Conservation (phyloP, 2,888 invertebrate genomes). For the Prostheceraeus crozeri region DNA sequence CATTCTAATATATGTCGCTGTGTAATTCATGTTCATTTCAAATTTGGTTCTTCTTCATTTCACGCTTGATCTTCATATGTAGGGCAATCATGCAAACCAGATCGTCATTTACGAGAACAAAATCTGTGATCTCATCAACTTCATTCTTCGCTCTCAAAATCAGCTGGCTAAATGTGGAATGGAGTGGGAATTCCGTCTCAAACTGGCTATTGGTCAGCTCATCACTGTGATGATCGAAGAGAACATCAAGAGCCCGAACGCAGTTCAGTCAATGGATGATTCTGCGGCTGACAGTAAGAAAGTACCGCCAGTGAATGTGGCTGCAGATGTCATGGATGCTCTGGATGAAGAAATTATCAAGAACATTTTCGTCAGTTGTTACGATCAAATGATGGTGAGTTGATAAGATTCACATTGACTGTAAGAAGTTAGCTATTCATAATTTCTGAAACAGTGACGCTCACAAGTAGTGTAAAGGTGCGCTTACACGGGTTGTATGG, state of each 20-base stretch:
- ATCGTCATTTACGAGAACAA: conserved; percentile 55
- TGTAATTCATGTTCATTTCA: conserved; percentile 47
- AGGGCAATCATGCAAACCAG: conserved; percentile 52
- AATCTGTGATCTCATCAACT: conserved; percentile 55
- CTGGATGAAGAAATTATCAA: not conserved
- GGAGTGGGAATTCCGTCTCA: conserved; percentile 46
- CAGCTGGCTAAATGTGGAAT: conserved; percentile 48
- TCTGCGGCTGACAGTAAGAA: not conserved
- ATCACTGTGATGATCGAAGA: conserved; percentile 51
- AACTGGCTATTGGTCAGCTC: conserved; percentile 48
- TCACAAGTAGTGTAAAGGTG: no score
- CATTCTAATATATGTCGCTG: no score
- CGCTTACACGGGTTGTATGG: no score
- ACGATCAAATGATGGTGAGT: no score
- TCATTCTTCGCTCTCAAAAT: conserved; percentile 48
- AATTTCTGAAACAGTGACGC: no score
- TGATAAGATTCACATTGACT: no score
- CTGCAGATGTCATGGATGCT: not conserved
- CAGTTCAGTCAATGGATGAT: conserved; percentile 35
- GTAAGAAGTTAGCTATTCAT: no score
- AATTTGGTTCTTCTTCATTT: conserved; percentile 52
- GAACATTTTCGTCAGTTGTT: not conserved
- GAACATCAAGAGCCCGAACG: conserved; percentile 44
- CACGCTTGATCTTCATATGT: conserved; percentile 51
- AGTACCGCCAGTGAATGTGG: not conserved